phyloP scores from a whole-genome alignment of 1,140 invertebrate species.

The Colletes latitarsis region DNA sequence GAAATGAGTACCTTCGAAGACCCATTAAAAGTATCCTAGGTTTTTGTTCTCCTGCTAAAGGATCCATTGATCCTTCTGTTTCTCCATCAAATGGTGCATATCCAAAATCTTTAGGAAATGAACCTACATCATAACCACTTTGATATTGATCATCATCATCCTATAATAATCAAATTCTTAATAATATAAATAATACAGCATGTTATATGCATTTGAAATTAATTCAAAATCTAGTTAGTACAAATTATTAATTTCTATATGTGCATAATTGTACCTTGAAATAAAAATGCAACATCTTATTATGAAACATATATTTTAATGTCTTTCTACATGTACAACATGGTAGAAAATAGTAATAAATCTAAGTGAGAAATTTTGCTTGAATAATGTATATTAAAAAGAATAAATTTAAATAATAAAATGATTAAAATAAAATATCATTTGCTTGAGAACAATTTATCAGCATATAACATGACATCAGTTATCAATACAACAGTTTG shows the following conservation, averaged over 20 bases:
- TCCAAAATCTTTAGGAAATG: conserved; percentile 96
- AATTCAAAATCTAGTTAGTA: background rate
- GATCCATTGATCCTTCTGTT: conserved; percentile 83
- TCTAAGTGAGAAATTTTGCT: background rate
- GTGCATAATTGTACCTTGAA: background rate
- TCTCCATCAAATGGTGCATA: conserved; percentile 93
- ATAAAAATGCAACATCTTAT: background rate
- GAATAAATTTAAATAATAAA: background rate
- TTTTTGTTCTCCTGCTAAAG: conserved; percentile 87
- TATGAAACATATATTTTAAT: background rate
- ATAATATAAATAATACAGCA: background rate
- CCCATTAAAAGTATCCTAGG: conserved; percentile 98
- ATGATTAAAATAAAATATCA: background rate
- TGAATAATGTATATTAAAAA: background rate
- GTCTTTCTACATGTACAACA: background rate
- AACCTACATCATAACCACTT: conserved; percentile 86
- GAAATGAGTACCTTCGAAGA: conserved; percentile 87
- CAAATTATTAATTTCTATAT: background rate
- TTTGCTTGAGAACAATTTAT: background rate
- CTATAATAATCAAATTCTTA: conserved; percentile 51
- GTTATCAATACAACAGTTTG: conserved; percentile 3
- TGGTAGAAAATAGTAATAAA: background rate
- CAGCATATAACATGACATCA: background rate
- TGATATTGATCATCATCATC: conserved; percentile 80
- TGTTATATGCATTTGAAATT: background rate